These are phyloP conservation scores for Odontamblyopus rebecca DNA, from an alignment of 2,797 vertebrate genomes.

Conservation along the genomic window DNA sequence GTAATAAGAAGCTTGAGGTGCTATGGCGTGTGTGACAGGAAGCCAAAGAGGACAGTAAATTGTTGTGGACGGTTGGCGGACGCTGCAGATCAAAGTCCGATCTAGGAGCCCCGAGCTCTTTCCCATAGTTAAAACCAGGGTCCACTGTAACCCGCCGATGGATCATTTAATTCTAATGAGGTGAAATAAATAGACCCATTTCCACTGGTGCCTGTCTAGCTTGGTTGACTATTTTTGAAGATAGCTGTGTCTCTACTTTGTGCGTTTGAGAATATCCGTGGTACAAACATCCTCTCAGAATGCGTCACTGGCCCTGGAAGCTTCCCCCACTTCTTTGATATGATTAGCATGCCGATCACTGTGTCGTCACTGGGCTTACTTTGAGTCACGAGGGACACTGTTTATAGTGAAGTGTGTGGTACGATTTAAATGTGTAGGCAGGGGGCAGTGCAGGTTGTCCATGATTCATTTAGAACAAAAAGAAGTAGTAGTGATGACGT, in stretches of 20 bases:
- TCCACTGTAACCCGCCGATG: conserved; percentile 65
- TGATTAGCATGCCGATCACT: conserved; percentile 7
- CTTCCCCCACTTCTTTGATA: conserved; percentile 17
- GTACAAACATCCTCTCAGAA: conserved; percentile 5
- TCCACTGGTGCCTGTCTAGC: conserved; percentile 49
- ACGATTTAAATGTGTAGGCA: conserved; percentile 30
- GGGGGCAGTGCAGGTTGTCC: conserved; percentile 42
- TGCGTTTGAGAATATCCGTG: not conserved
- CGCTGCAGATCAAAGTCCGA: conserved; percentile 58
- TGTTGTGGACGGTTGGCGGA: conserved; percentile 37
- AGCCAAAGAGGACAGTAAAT: conserved; percentile 32
- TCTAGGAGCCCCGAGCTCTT: conserved; percentile 36
- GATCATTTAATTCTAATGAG: conserved; percentile 75
- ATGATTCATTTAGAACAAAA: conserved; percentile 55
- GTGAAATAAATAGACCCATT: conserved; percentile 67
- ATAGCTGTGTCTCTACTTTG: not conserved
- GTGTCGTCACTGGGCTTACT: conserved; percentile 17
- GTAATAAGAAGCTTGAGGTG: not conserved
- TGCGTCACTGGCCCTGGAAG: conserved; percentile 19
- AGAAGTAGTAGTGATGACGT: conserved; percentile 32
- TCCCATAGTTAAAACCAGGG: conserved; percentile 70
- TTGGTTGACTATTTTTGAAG: conserved; percentile 9
- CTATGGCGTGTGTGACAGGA: conserved; percentile 31
- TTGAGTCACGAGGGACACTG: conserved; percentile 38
- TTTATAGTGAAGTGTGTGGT: conserved; percentile 31